Evolutionary conservation across 2,888 invertebrate genomes (phyloP), one percentile per base, ranked within the genome.

Genomic region (Clunio marinus): DNA sequence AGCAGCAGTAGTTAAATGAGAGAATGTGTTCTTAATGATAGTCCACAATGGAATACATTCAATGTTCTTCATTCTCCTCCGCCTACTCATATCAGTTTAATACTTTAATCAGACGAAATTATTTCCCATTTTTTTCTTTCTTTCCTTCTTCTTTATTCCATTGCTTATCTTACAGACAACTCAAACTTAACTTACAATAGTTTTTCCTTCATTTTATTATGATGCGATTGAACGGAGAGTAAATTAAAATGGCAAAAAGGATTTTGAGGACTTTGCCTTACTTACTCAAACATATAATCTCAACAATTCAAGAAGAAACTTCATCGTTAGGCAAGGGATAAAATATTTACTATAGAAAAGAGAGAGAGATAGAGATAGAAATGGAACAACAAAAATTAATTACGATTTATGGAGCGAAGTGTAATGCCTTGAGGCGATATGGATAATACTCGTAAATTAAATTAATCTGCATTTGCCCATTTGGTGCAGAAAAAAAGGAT

Each of bases 331-430:
- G n/a, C n/a, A n/a, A n/a, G n/a, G n/a, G n/a, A n/a, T n/a, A n/a
- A n/a, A n/a, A n/a, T n/a, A n/a, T n/a, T n/a, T n/a, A n/a, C n/a
- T n/a, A n/a, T 22, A 51, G 51, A 22, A 51, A 51, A 41, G 13
- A 51, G 22, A 51, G 17, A 22, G 22, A 13, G 51, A 7, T 17
- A 51, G n/a, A 51, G 51, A 51, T 8, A 8, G 13, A 32, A 32
- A 32, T 13, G 5, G 35, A 51, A 57, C 57, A 57, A 27, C 57
- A 57, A 57, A 57, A 25, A 57, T 63, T 63, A 46, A 63, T 63
- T 63, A 63, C 46, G 46, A 45, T 63, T 46, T 63, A 63, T 63
- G 63, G 46, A 46, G 63, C 46, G 28, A 27, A n/a, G 1, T 17
- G 63, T n/a, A 46, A 8, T 8, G 57, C 57, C 57, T 57, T 24